Evolutionary conservation across 2,888 invertebrate species (phyloP).

Genomic region (Zelleria hepariella): DNA sequence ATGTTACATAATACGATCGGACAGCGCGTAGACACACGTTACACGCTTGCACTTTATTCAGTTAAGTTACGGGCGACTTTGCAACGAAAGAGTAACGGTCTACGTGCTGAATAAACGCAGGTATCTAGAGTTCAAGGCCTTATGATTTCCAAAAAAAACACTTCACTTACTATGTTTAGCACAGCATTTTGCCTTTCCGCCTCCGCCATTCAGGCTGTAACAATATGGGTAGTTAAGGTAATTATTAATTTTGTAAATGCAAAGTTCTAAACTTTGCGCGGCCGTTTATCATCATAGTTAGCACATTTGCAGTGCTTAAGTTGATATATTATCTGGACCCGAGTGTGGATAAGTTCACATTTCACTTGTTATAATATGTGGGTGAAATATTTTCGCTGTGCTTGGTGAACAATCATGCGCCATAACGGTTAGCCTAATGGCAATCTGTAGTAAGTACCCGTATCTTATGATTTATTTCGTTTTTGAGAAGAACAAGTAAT

Average conservation of each 20-base stretch:
- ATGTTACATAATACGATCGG: too few relatives aligned
- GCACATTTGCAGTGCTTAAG: constrained; percentile 10
- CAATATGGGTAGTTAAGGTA: constrained; percentile 2
- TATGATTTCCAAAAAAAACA: background rate
- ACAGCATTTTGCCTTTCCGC: background rate
- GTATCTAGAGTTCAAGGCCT: too few relatives aligned
- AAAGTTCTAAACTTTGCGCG: constrained; percentile 19
- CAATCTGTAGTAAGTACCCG: too few relatives aligned
- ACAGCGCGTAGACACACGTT: too few relatives aligned
- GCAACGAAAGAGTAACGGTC: too few relatives aligned
- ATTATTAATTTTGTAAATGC: constrained; percentile 20
- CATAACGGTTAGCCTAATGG: background rate
- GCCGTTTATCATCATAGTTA: constrained; percentile 18
- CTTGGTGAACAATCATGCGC: background rate
- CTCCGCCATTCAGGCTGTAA: background rate
- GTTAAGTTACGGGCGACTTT: too few relatives aligned
- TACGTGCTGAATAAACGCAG: too few relatives aligned
- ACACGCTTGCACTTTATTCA: too few relatives aligned
- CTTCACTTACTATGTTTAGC: background rate
- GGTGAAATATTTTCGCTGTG: constrained; percentile 3
- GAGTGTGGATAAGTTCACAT: constrained; percentile 1
- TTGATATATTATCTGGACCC: constrained; percentile 10
- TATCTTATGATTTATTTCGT: too few relatives aligned
- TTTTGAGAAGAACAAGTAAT: too few relatives aligned
- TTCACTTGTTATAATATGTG: constrained; percentile 1